Evolutionary conservation across 2,113 vertebrate species (phyloP), one percentile per base, ranked within the genome.

Genomic region (Aramus guarauna): DNA sequence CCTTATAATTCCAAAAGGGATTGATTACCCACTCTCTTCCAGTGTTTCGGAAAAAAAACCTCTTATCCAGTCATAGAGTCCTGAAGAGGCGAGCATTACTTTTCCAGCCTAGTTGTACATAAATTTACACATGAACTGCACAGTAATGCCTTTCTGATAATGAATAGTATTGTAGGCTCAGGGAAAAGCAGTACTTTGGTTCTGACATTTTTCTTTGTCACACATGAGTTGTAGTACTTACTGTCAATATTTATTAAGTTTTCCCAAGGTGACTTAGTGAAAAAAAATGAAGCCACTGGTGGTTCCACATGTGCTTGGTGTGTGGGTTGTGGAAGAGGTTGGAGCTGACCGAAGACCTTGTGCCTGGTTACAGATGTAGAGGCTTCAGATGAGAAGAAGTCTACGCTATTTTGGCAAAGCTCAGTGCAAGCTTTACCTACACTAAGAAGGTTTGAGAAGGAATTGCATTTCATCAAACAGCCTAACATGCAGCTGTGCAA

Each of bases 281-380:
- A 43, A 81, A 92, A 50, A 60, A 36, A 41, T 52, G 8, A 78
- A 60, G 12, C 3, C 34, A 15, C 27, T 53, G 20, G 12, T 12
- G 8, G 18, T 21, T 45, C 37, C 36, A 39, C 11, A 1, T 39
- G 11, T 55, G 19, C 30, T 92, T 62, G 37, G 22, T 53, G 60
- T 52, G 7, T 0, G 0, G 41, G 30, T 34, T 34, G 15, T 30
- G 36, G 14, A 81, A 45, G 37, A n/a, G 53, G 5, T 16, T 8
- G 6, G 23, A 47, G 21, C 5, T 79, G 52, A 20, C 8, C 30
- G 29, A 55, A 72, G 18, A 36, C 6, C 24, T 67, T 60, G 6
- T 52, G 30, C 12, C 14, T 60, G 34, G 4, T 45, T 56, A 19
- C 5, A 47, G 41, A 4, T 5, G 0, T 63, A 85, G 56, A 59